Percentiles rank a stretch among this genome's conserved stretches.
phyloP scores from a whole-genome alignment of 2,797 vertebrate genomes.

The Tapera naevia region DNA sequence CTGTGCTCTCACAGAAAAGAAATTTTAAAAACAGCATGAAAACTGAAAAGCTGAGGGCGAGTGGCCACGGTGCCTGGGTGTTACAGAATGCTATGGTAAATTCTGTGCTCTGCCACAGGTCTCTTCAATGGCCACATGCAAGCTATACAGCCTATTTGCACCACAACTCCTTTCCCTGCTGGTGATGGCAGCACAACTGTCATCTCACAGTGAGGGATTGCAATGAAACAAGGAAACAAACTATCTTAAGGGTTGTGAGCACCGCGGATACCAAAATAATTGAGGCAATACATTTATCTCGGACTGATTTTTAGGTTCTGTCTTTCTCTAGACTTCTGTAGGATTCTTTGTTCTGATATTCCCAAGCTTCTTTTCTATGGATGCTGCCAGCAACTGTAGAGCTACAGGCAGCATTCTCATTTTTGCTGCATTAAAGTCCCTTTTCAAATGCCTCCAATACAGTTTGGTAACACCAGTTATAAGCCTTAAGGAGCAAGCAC shows the following conservation, averaged over 20 bases:
- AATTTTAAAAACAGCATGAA: fast-evolving
- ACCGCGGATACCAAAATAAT: neutral
- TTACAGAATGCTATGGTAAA: neutral
- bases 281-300: neutral
- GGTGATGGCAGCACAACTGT: neutral
- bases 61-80: neutral
- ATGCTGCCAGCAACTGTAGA: neutral
- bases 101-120: neutral
- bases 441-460: neutral
- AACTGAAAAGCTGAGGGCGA: neutral
- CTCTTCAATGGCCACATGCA: neutral
- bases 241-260: neutral
- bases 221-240: neutral
- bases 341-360: neutral
- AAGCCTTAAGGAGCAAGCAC: neutral
- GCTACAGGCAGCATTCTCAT: neutral
- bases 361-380: neutral
- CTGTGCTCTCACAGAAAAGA: neutral
- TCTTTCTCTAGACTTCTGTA: neutral
- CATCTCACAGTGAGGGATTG: neutral
- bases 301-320: neutral
- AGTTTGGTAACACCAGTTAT: neutral
- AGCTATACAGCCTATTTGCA: neutral
- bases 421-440: neutral
- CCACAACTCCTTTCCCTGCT: neutral